Evolutionary conservation across 1,140 invertebrate species (phyloP).

Genomic region (Myzus persicae): DNA sequence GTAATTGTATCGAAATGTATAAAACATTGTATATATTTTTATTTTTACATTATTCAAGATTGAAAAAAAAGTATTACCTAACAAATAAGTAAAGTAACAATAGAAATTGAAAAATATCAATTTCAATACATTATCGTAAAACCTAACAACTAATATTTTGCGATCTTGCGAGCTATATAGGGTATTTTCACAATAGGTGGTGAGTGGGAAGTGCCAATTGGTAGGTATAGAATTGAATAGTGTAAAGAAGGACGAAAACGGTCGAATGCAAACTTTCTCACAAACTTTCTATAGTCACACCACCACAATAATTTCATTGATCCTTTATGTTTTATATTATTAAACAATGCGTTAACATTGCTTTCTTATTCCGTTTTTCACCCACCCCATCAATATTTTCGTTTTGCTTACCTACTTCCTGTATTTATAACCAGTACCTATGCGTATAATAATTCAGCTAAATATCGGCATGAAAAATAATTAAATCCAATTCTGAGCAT

Average conservation of each 20-base stretch:
- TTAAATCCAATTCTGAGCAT: background rate
- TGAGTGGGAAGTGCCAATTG: background rate
- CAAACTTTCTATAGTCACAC: background rate
- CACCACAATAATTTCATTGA: background rate
- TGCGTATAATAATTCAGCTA: background rate
- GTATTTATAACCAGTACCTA: too few species aligned
- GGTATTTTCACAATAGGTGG: background rate
- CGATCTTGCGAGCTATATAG: background rate
- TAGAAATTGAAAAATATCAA: background rate
- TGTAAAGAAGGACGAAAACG: background rate
- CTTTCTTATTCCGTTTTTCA: background rate
- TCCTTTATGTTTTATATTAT: background rate
- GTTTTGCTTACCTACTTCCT: background rate
- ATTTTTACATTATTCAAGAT: background rate
- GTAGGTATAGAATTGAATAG: background rate
- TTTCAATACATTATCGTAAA: background rate
- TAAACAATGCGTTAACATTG: background rate
- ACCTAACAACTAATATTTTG: background rate
- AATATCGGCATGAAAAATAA: background rate
- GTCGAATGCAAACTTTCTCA: background rate
- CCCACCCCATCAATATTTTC: background rate
- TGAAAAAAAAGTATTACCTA: background rate
- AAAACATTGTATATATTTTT: background rate
- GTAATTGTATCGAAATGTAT: background rate
- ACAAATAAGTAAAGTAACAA: background rate